Conservation (phyloP, 2,888 invertebrate species). For the Papilio gigon region DNA sequence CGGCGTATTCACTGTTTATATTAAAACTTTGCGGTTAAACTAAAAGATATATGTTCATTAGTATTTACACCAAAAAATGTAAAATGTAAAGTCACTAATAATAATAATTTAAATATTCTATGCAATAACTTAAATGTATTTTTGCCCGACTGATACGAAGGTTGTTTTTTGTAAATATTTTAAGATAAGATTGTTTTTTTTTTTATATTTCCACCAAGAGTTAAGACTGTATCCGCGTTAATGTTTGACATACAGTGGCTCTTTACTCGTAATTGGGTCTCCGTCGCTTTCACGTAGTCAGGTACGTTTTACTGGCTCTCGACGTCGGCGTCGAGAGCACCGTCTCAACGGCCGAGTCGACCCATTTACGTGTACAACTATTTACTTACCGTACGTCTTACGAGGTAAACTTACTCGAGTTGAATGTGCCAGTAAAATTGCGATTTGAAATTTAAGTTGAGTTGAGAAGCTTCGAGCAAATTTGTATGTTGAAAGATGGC, state of each 20-base stretch:
- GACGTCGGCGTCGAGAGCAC: constrained; percentile 11
- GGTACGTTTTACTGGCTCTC: constrained; percentile 22
- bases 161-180: no score
- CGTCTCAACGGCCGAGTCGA: constrained; percentile 23
- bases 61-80: no score
- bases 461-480: neutral
- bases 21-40: constrained; percentile 1
- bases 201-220: constrained; percentile 3
- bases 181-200: neutral
- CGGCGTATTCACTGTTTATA: neutral
- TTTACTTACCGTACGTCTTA: constrained; percentile 20
- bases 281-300: constrained; percentile 10
- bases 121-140: no score
- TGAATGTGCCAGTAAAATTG: neutral
- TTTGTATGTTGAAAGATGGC: neutral
- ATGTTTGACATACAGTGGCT: constrained; percentile 17
- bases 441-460: neutral
- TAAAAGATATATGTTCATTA: neutral
- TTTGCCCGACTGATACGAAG: no score
- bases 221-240: neutral
- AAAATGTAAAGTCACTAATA: no score
- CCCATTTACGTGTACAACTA: constrained; percentile 28
- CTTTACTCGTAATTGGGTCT: constrained; percentile 16
- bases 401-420: constrained; percentile 8
- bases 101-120: no score